Base-by-base conservation (phyloP, 2,113 vertebrate species). In the Symphodus melops region DNA sequence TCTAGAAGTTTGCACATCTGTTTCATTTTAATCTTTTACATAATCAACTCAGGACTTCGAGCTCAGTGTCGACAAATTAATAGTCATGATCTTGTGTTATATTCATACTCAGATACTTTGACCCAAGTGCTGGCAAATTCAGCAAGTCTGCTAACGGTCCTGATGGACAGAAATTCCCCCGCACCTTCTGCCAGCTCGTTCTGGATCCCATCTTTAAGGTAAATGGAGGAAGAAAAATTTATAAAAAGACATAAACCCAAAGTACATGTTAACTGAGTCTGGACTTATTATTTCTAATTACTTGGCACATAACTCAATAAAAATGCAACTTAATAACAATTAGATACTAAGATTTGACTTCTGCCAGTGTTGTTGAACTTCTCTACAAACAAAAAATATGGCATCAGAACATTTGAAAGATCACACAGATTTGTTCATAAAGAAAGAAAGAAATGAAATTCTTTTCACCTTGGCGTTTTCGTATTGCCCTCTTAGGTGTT, bases 121-220 rank as follows among this genome's bases (percentile, higher is more conserved):
- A 94, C 0, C 79, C 93, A 3, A 91, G 84, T 42, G 97, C 48
- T 0, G 96, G 96, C 64, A 99, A 99, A 52, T 99, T 99, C 71
- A 92, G 93, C 79, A 99, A 99, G 84, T 82, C 88, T 0, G 25
- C 92, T 3, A 93, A 16, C 33, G 91, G 81, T 23, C 84, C 95
- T 0, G 95, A 97, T 5, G 97, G 97, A 37, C 95, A 95, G 79
- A 97, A 94, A 48, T 84, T 94, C 16, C 89, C 96, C 0, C 94
- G 97, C 5, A 98, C 97, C 9, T 99, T 99, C 72, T 85, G 84
- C 91, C 95, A 85, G 92, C 96, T 99, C 55, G 92, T 99, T 72
- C 91, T 99, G 77, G 97, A 99, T 65, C 97, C 97, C 59, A 98
- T 99, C 87, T 99, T 96, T 80, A 99, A 99, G 95, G 98, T 98